These are phyloP conservation scores for Metaphire vulgaris DNA, from an alignment of 1,140 invertebrate genomes.

Conservation along the genomic window DNA sequence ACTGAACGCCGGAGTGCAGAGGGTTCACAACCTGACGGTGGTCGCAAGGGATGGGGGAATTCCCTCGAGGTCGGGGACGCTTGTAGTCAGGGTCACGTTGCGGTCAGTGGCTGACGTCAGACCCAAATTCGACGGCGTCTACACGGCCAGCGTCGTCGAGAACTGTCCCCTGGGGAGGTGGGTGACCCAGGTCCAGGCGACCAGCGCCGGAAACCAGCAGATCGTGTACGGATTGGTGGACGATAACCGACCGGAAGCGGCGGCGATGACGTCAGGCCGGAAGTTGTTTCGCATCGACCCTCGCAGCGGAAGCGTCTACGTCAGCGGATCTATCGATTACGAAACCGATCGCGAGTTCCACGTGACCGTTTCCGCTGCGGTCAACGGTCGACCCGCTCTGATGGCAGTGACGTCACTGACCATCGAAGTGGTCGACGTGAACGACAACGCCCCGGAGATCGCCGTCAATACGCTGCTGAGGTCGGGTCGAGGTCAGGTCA, in stretches of 20 bases:
- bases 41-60: slow-evolving; percentile 20
- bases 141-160: slow-evolving; percentile 69
- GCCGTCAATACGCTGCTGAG: slow-evolving; percentile 10
- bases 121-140: slow-evolving; percentile 65
- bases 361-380: slow-evolving; percentile 37
- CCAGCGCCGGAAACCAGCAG: slow-evolving; percentile 66
- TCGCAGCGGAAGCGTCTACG: slow-evolving; percentile 34
- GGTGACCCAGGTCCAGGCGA: slow-evolving; percentile 68
- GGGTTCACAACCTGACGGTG: slow-evolving; percentile 6
- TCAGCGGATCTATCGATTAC: slow-evolving; percentile 34
- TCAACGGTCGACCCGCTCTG: slow-evolving; percentile 25
- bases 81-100: slow-evolving; percentile 14
- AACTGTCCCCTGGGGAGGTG: slow-evolving; percentile 58
- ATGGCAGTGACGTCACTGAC: neutral
- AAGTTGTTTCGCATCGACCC: slow-evolving; percentile 35
- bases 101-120: slow-evolving; percentile 77
- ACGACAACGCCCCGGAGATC: slow-evolving; percentile 23
- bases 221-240: slow-evolving; percentile 58
- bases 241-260: neutral
- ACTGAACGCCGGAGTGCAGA: slow-evolving; percentile 14
- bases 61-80: slow-evolving; percentile 7
- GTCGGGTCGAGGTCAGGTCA: slow-evolving; percentile 2
- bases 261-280: neutral
- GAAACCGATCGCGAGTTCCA: slow-evolving; percentile 33
- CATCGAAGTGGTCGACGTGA: slow-evolving; percentile 19